Conservation (phyloP, 2,888 invertebrate genomes). For the Microchrysa polita region DNA sequence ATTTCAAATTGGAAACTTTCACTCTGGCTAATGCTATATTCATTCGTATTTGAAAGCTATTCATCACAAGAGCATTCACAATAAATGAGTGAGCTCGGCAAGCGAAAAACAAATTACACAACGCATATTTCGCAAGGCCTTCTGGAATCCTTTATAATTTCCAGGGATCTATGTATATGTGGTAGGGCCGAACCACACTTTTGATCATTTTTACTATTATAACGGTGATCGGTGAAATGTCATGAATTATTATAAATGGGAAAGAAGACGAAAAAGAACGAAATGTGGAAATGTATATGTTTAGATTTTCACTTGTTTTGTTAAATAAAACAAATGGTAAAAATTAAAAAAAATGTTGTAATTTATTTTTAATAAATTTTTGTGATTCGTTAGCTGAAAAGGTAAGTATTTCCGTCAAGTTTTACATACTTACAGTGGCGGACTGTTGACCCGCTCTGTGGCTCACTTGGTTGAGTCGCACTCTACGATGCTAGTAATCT, state of each 20-base stretch:
- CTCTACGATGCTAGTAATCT: too few relatives aligned
- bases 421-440: too few relatives aligned
- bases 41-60: too few relatives aligned
- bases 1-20: too few relatives aligned
- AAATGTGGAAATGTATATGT: slow-evolving; percentile 40
- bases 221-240: neutral
- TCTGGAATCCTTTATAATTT: slow-evolving; percentile 4
- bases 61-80: too few relatives aligned
- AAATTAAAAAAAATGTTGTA: slow-evolving; percentile 24
- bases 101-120: too few relatives aligned
- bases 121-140: slow-evolving; percentile 8
- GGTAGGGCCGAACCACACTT: slow-evolving; percentile 10
- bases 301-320: slow-evolving; percentile 50
- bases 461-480: too few relatives aligned
- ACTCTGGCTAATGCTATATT: too few relatives aligned
- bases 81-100: too few relatives aligned
- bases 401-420: too few relatives aligned
- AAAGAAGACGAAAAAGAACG: slow-evolving; percentile 17
- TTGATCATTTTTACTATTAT: slow-evolving; percentile 23
- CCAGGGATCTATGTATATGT: neutral
- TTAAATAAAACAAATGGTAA: slow-evolving; percentile 48
- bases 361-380: slow-evolving; percentile 4
- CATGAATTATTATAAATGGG: slow-evolving; percentile 13
- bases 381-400: neutral
- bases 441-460: too few relatives aligned